These are phyloP conservation scores for Myripristis murdjan DNA, from an alignment of 2,797 vertebrate species.

Conservation along the genomic window DNA sequence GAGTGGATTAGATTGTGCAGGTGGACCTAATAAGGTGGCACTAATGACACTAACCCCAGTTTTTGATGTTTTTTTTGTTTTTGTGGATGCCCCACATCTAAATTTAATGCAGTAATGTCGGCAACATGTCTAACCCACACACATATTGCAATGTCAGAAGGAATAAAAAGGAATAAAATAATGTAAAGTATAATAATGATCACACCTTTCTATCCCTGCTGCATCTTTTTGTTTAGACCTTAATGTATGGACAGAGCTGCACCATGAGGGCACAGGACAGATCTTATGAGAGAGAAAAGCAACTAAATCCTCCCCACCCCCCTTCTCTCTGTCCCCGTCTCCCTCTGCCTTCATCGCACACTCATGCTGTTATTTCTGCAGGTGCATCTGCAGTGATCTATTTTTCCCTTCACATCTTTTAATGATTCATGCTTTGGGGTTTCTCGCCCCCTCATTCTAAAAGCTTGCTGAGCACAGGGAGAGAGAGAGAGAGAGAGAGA, in stretches of 20 bases:
- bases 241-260: slow-evolving; percentile 28
- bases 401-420: slow-evolving; percentile 80
- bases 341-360: slow-evolving; percentile 46
- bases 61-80: background rate
- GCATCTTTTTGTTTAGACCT: slow-evolving; percentile 1
- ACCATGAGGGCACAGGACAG: slow-evolving; percentile 38
- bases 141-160: background rate
- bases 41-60: too few species aligned
- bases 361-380: slow-evolving; percentile 74
- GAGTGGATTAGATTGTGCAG: too few species aligned
- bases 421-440: slow-evolving; percentile 84
- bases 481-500: too few species aligned
- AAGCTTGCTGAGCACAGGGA: slow-evolving; percentile 62
- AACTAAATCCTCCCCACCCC: slow-evolving; percentile 48
- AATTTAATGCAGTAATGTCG: background rate
- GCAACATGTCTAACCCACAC: background rate
- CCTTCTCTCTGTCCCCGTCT: slow-evolving; percentile 41
- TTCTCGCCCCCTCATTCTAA: slow-evolving; percentile 73
- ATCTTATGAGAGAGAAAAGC: slow-evolving; percentile 44
- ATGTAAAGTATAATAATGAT: background rate
- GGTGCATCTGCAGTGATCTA: slow-evolving; percentile 83
- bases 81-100: background rate
- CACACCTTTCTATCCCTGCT: background rate
- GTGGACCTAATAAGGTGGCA: too few species aligned
- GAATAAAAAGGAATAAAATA: background rate